Evolutionary conservation across 2,888 invertebrate genomes (phyloP).

Genomic region (Nebria salina): DNA sequence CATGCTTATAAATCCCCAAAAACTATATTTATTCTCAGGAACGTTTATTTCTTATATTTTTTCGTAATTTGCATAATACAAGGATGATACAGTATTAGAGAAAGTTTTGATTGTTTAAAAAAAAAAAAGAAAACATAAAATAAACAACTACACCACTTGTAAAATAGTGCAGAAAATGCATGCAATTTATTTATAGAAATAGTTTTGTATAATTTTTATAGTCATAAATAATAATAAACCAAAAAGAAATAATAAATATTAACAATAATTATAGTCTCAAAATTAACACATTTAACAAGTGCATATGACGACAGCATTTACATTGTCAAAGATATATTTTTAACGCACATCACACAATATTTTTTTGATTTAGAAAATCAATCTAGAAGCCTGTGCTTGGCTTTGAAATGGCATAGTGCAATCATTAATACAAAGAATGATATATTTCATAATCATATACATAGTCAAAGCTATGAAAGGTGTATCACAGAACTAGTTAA

Average conservation of each 20-base stretch:
- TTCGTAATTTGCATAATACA: neutral
- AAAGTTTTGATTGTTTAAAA: neutral
- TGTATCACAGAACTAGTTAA: constrained; percentile 47
- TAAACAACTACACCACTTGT: constrained; percentile 16
- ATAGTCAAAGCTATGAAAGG: constrained; percentile 45
- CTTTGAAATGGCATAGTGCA: constrained; percentile 23
- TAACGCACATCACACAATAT: constrained; percentile 35
- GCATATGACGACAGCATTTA: constrained; percentile 22
- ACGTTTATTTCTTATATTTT: neutral
- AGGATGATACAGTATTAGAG: constrained; percentile 1
- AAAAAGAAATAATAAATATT: constrained; percentile 36
- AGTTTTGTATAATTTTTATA: constrained; percentile 18
- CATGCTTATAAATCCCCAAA: neutral
- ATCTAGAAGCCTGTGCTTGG: neutral
- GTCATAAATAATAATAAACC: constrained; percentile 30
- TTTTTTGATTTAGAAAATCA: constrained; percentile 20
- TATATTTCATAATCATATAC: constrained; percentile 23
- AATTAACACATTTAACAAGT: constrained; percentile 45
- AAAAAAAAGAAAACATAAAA: neutral
- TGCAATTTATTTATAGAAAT: constrained; percentile 43
- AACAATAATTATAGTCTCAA: constrained; percentile 29
- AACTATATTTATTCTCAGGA: neutral
- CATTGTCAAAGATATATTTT: constrained; percentile 15
- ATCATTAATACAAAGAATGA: constrained; percentile 17
- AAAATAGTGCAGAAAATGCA: constrained; percentile 42